Evolutionary conservation across 2,888 invertebrate species (phyloP).

Genomic region (Microdon myrmicae): DNA sequence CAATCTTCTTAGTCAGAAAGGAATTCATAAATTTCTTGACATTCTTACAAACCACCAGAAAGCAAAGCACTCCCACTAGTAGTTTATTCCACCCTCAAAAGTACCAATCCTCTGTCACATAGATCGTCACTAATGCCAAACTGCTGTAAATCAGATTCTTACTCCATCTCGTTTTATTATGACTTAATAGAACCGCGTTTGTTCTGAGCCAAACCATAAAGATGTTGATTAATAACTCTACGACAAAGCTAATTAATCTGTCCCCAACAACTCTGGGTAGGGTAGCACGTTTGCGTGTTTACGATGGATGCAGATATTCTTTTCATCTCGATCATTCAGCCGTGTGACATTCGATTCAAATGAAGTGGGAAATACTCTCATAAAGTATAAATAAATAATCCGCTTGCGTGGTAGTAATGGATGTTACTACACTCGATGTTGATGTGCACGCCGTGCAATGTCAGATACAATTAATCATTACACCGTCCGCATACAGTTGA

Average conservation of each 20-base stretch:
- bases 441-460: constrained; percentile 14
- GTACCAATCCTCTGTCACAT: constrained; percentile 18
- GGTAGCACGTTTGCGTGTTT: constrained; percentile 19
- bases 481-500: constrained; percentile 1
- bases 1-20: no score
- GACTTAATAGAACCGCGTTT: constrained; percentile 44
- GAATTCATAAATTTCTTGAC: constrained; percentile 14
- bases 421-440: neutral
- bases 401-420: constrained; percentile 10
- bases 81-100: constrained; percentile 22
- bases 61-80: constrained; percentile 26
- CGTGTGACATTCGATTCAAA: constrained; percentile 7
- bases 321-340: no score
- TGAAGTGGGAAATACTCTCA: constrained; percentile 17
- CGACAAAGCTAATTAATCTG: constrained; percentile 41
- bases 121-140: constrained; percentile 34
- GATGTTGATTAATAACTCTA: constrained; percentile 40
- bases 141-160: constrained; percentile 31
- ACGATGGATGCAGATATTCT: constrained; percentile 29
- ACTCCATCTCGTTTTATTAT: constrained; percentile 17
- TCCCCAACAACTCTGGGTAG: constrained; percentile 22
- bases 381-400: neutral
- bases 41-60: constrained; percentile 20
- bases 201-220: constrained; percentile 14
- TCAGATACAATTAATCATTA: constrained; percentile 39